Percentiles rank a stretch among this genome's conserved stretches.
phyloP scores from a whole-genome alignment of 2,113 vertebrate genomes.

The Apeltes quadracus region DNA sequence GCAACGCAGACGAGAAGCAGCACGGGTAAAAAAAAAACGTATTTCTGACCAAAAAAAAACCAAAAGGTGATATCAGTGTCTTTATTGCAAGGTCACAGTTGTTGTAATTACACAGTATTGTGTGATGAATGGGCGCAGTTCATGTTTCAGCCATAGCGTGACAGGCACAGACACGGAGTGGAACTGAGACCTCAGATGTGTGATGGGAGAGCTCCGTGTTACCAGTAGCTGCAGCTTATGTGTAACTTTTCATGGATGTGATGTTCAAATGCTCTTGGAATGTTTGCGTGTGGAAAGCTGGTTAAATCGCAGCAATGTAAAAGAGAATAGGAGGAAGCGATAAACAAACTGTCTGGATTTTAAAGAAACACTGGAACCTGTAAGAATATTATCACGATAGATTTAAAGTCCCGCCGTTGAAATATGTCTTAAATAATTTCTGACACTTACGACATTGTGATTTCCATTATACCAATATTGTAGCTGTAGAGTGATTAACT shows the following conservation, averaged over 20 bases:
- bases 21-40: conserved; percentile 50
- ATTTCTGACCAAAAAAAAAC: neutral
- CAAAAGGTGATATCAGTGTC: conserved; percentile 24
- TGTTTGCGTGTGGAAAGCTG: conserved; percentile 3
- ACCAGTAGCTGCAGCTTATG: conserved; percentile 2
- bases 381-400: conserved; percentile 1
- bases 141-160: conserved; percentile 47
- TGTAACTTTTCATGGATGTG: neutral
- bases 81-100: conserved; percentile 9
- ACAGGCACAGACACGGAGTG: conserved; percentile 37
- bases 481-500: neutral
- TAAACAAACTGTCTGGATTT: conserved; percentile 5
- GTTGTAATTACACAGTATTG: conserved; percentile 44
- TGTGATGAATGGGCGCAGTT: conserved; percentile 47
- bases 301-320: neutral
- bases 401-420: neutral
- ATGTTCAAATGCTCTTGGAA: conserved; percentile 17
- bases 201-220: conserved; percentile 39
- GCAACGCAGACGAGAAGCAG: conserved; percentile 32
- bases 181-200: conserved; percentile 40
- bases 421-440: neutral
- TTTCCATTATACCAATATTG: neutral
- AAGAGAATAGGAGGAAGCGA: neutral
- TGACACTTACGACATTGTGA: neutral
- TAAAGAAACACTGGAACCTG: conserved; percentile 3